Evolutionary conservation across 1,140 invertebrate genomes (phyloP).

Genomic region (Aleiodes sp.): DNA sequence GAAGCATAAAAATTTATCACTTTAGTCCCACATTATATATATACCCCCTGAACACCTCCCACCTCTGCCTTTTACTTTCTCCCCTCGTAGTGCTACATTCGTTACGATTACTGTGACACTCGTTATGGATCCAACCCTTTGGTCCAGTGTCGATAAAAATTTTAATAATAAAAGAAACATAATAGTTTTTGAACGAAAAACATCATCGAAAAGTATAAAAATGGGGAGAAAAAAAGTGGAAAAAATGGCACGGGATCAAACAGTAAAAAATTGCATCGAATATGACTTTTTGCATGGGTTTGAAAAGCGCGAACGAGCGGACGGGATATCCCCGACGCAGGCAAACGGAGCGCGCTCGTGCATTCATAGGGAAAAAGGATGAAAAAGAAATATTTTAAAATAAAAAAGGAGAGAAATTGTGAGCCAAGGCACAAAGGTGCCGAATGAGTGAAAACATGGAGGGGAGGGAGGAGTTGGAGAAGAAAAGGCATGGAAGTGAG

Average conservation of each 20-base stretch:
- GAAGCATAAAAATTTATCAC: constrained; percentile 38
- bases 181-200: neutral
- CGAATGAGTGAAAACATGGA: constrained; percentile 4
- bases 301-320: neutral
- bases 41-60: neutral
- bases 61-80: neutral
- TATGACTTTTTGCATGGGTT: constrained; percentile 13
- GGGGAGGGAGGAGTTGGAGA: neutral
- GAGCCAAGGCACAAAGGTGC: constrained; percentile 23
- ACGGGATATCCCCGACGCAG: constrained; percentile 21
- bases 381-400: constrained; percentile 47
- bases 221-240: neutral
- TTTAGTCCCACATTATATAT: constrained; percentile 22
- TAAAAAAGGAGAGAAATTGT: constrained; percentile 3
- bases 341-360: constrained; percentile 24
- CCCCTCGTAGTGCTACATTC: neutral
- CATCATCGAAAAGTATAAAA: neutral
- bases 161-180: constrained; percentile 9
- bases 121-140: constrained; percentile 4
- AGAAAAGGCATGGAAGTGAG: constrained; percentile 12
- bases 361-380: constrained; percentile 49
- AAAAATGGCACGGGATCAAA: constrained; percentile 9
- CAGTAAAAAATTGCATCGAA: constrained; percentile 12
- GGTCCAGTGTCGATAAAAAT: constrained; percentile 6
- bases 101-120: constrained; percentile 12